Evolutionary conservation across 2,888 invertebrate genomes (phyloP).

Genomic region (Melanostoma scalare): DNA sequence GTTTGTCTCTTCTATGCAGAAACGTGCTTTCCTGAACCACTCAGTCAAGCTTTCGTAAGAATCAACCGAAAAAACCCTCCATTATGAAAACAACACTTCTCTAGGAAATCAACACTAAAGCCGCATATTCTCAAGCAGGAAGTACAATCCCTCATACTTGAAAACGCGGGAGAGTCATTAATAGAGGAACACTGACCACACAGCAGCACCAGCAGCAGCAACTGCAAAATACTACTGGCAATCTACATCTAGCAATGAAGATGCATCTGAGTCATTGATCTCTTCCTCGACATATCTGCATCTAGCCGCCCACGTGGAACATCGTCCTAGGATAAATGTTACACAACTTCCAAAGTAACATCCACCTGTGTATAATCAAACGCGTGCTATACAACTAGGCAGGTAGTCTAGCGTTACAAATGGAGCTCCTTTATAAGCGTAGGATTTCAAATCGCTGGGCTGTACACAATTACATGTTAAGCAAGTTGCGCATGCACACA

Average conservation of each 20-base stretch:
- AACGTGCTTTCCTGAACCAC: too few relatives aligned
- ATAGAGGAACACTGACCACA: slow-evolving; percentile 28
- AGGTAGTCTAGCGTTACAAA: slow-evolving; percentile 40
- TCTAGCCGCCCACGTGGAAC: slow-evolving; percentile 52
- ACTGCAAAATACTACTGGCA: slow-evolving; percentile 15
- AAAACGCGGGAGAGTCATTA: slow-evolving; percentile 60
- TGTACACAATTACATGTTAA: slow-evolving; percentile 36
- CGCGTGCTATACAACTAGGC: slow-evolving; percentile 7
- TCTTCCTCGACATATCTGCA: slow-evolving; percentile 13
- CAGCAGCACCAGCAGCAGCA: slow-evolving; percentile 21
- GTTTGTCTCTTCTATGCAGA: too few relatives aligned
- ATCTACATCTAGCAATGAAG: slow-evolving; percentile 64
- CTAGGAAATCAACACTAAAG: neutral
- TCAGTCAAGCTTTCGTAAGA: too few relatives aligned
- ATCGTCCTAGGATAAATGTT: slow-evolving; percentile 31
- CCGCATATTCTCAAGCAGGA: slow-evolving; percentile 41
- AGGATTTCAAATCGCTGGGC: slow-evolving; percentile 42
- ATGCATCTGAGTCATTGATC: slow-evolving; percentile 65
- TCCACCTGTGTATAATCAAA: slow-evolving; percentile 48
- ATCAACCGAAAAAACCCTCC: too few relatives aligned
- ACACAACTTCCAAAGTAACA: slow-evolving; percentile 34
- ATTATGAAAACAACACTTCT: too few relatives aligned
- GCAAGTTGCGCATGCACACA: slow-evolving; percentile 30
- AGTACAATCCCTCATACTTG: slow-evolving; percentile 43
- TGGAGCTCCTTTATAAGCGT: slow-evolving; percentile 29